Evolutionary conservation across 2,797 vertebrate species (phyloP), one percentile per base, ranked within the genome.

Genomic region (Apodemus agrarius): DNA sequence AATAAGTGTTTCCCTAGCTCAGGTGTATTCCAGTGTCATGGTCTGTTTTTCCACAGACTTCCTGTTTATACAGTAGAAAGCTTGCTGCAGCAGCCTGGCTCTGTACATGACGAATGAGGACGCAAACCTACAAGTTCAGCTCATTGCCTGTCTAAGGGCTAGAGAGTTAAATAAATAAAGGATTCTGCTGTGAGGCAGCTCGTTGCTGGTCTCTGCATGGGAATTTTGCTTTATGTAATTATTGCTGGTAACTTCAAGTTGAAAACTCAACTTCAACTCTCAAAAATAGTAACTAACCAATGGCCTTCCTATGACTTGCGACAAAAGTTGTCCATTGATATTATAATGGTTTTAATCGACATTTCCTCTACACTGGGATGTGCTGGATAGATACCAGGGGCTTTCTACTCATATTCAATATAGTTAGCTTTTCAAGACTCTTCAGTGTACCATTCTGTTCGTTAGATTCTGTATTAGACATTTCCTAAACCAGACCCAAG

Each of bases 11-110:
- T 93, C 37, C 49, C 85, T 63, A 65, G 61, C 59, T 74, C 54
- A 65, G 52, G 24, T 65, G 87, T 84, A 43, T 93, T 98, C 98
- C 97, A 93, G 79, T 96, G 96, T 98, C 97, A 96, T 97, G 17
- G 96, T 96, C 78, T 91, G 86, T 97, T 98, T 99, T 98, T 98
- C 98, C 98, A 98, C 98, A 98, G 98, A 98, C 98, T 98, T 98
- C 98, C 95, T 97, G 98, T 98, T 98, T 98, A 98, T 97, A 90
- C 91, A 96, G 80, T 34, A 91, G 93, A 87, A 81, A 98, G 97
- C 98, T 98, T 98, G 89, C 97, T 97, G 97, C 98, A 98, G 98
- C 98, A 95, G 74, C 67, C 76, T 29, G 61, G 57, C 43, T 7
- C 43, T 46, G 43, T 29, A 40, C 26, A 11, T 67, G 89, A 95